Conservation (phyloP, 2,113 vertebrate species). For the Formicarius rufipectus region DNA sequence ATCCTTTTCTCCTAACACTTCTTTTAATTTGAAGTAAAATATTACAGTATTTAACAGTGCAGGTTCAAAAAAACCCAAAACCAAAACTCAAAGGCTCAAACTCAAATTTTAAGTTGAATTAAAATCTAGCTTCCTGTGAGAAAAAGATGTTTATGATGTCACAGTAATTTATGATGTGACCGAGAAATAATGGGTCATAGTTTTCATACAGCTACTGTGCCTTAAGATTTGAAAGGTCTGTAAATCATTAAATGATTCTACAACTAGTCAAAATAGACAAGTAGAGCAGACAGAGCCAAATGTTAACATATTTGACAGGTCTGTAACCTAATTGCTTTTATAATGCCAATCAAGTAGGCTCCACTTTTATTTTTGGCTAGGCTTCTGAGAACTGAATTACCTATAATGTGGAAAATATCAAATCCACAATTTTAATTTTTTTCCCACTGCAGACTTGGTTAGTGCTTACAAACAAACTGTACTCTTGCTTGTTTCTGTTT, state of each 20-base stretch:
- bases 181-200: constrained; percentile 56
- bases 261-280: constrained; percentile 75
- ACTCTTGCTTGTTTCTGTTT: not conserved
- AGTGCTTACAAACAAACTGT: constrained; percentile 63
- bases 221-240: constrained; percentile 69
- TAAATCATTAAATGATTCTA: constrained; percentile 74
- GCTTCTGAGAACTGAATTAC: constrained; percentile 71
- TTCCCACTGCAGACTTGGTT: constrained; percentile 59
- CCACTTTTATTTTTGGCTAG: constrained; percentile 72
- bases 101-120: not conserved
- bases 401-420: constrained; percentile 69
- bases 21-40: constrained; percentile 21
- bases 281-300: constrained; percentile 60
- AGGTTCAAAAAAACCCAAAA: not conserved
- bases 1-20: not conserved
- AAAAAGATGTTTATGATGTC: constrained; percentile 58
- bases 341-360: constrained; percentile 78
- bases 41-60: not conserved
- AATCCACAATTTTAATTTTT: constrained; percentile 52
- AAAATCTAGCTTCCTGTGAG: constrained; percentile 40
- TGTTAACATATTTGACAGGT: constrained; percentile 74
- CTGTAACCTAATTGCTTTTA: constrained; percentile 77
- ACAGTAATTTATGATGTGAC: constrained; percentile 49
- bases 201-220: constrained; percentile 56
- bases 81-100: not conserved